Conservation (phyloP, 2,797 vertebrate species). For the Cichlasoma orientale region DNA sequence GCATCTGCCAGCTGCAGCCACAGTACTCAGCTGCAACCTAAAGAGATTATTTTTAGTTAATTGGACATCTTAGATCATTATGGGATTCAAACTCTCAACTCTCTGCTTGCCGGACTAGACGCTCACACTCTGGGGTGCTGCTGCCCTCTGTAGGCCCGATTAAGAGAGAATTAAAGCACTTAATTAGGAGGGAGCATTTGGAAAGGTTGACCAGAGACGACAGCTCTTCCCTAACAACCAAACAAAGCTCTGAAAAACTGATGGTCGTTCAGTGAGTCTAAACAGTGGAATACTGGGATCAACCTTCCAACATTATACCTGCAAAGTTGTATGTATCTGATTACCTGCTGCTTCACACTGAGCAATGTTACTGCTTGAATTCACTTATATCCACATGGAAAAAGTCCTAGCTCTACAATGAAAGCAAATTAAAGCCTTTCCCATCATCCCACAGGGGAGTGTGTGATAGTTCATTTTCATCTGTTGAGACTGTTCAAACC, state of each 20-base stretch:
- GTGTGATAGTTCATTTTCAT: constrained; percentile 39
- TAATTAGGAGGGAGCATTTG: constrained; percentile 13
- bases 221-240: background rate
- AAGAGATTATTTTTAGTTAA: background rate
- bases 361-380: constrained; percentile 65
- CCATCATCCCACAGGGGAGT: constrained; percentile 54
- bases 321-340: constrained; percentile 67
- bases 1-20: constrained; percentile 2
- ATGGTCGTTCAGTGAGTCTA: constrained; percentile 18
- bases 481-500: constrained; percentile 39
- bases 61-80: background rate
- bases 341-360: constrained; percentile 73
- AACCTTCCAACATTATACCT: constrained; percentile 57
- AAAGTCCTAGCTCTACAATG: constrained; percentile 61
- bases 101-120: background rate
- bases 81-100: background rate
- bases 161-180: background rate
- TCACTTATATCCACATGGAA: constrained; percentile 55
- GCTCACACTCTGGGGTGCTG: background rate
- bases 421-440: constrained; percentile 66
- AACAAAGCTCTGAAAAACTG: background rate
- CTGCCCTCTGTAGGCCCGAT: constrained; percentile 1
- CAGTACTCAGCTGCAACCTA: background rate
- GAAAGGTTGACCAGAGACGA: constrained; percentile 5
- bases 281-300: constrained; percentile 58